Evolutionary conservation across 1,140 invertebrate species (phyloP), one percentile per base, ranked within the genome.

Genomic region (Sitobion miscanthi): DNA sequence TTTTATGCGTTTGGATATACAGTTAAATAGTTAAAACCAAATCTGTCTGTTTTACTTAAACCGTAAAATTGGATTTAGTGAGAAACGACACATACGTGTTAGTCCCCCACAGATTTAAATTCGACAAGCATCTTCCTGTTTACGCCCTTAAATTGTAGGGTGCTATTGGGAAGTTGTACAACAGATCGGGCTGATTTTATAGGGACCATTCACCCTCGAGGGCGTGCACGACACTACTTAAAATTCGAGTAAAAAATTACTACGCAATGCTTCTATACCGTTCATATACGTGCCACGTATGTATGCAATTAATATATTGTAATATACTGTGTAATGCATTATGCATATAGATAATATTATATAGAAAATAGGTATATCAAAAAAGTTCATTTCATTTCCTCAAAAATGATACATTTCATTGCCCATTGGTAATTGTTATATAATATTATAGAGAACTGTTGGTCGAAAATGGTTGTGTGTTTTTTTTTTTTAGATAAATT

Each of bases 81-180:
- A 57, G 77, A 86, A 93, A 93, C 49, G 45, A 42, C 91, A 38
- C 82, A 54, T 93, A 93, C 77, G 49, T 83, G 91, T 54, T 20
- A 45, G 49, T 93, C 77, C 82, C 91, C 91, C 82, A 86, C 77
- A 57, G 57, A 85, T 86, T 86, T 42, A 57, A 8, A 42, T 93
- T 54, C 91, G 77, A 93, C 91, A 93, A 69, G 82, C 91, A 86
- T 93, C 82, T 93, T 93, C 91, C 91, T 93, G 91, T 93, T 82
- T 93, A 93, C 91, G 82, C 91, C 91, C 82, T 30, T 57, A 85
- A 85, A 93, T 57, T 93, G 35, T 38, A 93, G 49, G 91, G 91
- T 93, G 82, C 23, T 90, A 42, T 86, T 8, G 82, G 91, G 49
- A 85, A 57, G 82, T 93, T 86, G 35, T 93, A 54, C 20, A 86